Evolutionary conservation across 2,113 vertebrate species (phyloP).

Genomic region (Chitala chitala): DNA sequence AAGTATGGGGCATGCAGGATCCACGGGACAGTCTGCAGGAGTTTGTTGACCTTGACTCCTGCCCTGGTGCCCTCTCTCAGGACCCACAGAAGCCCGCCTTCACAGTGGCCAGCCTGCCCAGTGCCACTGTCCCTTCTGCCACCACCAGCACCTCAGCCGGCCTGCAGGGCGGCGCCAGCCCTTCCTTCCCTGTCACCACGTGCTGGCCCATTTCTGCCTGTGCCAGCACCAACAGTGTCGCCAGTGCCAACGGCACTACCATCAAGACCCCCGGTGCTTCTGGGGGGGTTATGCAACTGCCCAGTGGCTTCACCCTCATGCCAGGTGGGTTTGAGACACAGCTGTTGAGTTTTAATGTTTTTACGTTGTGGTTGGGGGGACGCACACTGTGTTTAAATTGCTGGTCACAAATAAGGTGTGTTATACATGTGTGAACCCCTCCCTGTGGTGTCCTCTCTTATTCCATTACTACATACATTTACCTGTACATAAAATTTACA

Average conservation of each 20-base stretch:
- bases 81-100: slow-evolving; percentile 74
- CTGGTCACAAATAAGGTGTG: no score
- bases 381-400: no score
- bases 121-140: slow-evolving; percentile 56
- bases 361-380: no score
- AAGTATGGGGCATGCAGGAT: no score
- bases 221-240: slow-evolving; percentile 69
- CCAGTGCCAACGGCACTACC: slow-evolving; percentile 81
- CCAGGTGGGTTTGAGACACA: slow-evolving; percentile 66
- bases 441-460: no score
- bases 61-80: slow-evolving; percentile 48
- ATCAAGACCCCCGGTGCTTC: slow-evolving; percentile 75
- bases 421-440: no score
- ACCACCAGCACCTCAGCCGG: slow-evolving; percentile 71
- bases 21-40: not conserved
- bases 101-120: slow-evolving; percentile 71
- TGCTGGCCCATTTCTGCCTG: slow-evolving; percentile 78
- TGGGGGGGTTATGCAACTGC: slow-evolving; percentile 77
- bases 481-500: no score
- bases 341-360: not conserved
- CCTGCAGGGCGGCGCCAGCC: slow-evolving; percentile 72
- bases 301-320: slow-evolving; percentile 86
- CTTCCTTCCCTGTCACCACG: slow-evolving; percentile 74
- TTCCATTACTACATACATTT: no score
- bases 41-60: not conserved